phyloP scores from a whole-genome alignment of 1,140 invertebrate species.

The Drosophila nikananu region DNA sequence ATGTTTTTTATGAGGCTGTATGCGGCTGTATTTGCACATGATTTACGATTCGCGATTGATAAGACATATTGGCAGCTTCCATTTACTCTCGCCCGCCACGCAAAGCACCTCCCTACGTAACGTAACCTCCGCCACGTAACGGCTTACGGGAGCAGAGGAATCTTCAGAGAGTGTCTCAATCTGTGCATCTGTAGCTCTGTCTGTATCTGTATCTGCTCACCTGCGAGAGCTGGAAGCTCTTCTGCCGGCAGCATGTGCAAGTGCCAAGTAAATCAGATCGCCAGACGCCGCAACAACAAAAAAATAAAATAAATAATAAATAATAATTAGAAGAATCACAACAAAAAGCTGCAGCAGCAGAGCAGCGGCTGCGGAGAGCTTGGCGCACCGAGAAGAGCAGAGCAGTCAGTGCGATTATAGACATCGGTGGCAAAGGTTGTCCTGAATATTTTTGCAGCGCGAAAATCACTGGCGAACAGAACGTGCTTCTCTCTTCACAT shows the following conservation, averaged over 20 bases:
- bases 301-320: constrained; percentile 6
- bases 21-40: constrained; percentile 7
- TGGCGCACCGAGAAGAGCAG: neutral
- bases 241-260: constrained; percentile 14
- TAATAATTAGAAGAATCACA: constrained; percentile 19
- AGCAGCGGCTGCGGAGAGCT: neutral
- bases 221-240: constrained; percentile 2
- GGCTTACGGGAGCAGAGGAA: neutral
- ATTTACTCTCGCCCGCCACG: neutral
- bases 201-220: neutral
- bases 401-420: constrained; percentile 43
- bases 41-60: constrained; percentile 19
- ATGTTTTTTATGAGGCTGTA: neutral
- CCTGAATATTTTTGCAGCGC: neutral
- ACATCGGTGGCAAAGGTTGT: constrained; percentile 58
- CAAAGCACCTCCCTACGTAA: constrained; percentile 2
- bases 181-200: neutral
- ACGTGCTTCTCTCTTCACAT: neutral
- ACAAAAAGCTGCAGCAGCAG: constrained; percentile 7
- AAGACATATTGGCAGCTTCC: constrained; percentile 7
- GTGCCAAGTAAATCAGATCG: neutral
- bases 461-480: neutral
- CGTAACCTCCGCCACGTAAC: neutral
- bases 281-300: neutral
- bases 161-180: constrained; percentile 1